Percentiles rank a stretch among this genome's conserved stretches.
Evolutionary conservation across 2,888 invertebrate species (phyloP).

Genomic region (Liopterus haemorrhoidalis): DNA sequence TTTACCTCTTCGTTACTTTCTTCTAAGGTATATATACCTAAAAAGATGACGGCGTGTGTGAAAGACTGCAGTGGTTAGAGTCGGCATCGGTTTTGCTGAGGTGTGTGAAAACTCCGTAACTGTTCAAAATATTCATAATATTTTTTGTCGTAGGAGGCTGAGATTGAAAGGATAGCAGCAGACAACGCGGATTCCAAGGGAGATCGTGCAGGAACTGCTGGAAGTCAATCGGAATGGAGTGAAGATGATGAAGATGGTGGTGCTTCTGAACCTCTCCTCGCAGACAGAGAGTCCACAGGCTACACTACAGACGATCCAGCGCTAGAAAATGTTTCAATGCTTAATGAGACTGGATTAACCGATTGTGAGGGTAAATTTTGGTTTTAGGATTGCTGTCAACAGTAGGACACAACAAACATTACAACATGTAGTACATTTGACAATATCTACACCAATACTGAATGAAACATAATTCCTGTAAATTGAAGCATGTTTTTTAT

Average conservation of each 20-base stretch:
- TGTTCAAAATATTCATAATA: neutral
- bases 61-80: too few relatives aligned
- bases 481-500: neutral
- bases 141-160: constrained; percentile 43
- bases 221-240: constrained; percentile 81
- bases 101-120: neutral
- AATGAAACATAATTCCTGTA: too few relatives aligned
- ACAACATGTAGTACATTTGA: neutral
- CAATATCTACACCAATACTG: too few relatives aligned
- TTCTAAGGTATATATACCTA: too few relatives aligned
- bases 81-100: too few relatives aligned
- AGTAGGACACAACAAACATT: too few relatives aligned
- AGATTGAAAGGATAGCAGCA: constrained; percentile 47
- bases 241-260: constrained; percentile 60
- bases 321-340: constrained; percentile 75
- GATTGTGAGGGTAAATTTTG: constrained; percentile 71
- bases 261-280: constrained; percentile 54
- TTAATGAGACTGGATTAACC: constrained; percentile 79
- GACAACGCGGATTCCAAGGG: constrained; percentile 47
- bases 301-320: constrained; percentile 86
- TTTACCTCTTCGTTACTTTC: too few relatives aligned
- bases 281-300: constrained; percentile 62
- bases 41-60: too few relatives aligned
- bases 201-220: constrained; percentile 44
- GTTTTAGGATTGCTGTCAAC: too few relatives aligned